phyloP scores from a whole-genome alignment of 1,140 invertebrate species.

The Oscheius sp. region DNA sequence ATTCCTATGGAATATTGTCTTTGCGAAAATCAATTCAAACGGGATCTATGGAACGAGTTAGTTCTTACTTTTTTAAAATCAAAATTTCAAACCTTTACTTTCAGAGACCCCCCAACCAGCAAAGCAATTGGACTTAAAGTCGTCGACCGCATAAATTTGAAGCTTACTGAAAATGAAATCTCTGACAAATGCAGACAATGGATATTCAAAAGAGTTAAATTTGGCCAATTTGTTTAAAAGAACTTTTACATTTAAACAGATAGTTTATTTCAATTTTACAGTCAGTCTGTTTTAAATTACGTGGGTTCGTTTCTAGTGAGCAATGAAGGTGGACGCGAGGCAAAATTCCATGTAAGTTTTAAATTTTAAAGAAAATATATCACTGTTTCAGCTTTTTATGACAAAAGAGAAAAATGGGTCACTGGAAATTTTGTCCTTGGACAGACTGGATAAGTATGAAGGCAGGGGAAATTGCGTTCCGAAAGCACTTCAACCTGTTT shows the following conservation, averaged over 20 bases:
- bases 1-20: slow-evolving; percentile 24
- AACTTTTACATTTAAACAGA: too few species aligned
- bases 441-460: background rate
- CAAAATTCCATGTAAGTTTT: background rate
- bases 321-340: background rate
- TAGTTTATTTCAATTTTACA: background rate
- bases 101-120: background rate
- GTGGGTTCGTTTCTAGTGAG: too few species aligned
- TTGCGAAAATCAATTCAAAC: slow-evolving; percentile 8
- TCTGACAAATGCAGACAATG: background rate
- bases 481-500: slow-evolving; percentile 8
- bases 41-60: background rate
- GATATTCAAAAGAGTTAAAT: background rate
- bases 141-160: background rate
- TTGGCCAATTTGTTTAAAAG: too few species aligned
- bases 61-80: background rate
- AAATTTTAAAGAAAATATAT: background rate
- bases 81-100: too few species aligned
- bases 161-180: background rate
- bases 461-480: slow-evolving; percentile 2
- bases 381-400: background rate
- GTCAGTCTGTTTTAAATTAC: background rate
- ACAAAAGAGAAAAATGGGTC: background rate
- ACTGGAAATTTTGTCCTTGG: background rate
- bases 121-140: background rate